These are phyloP conservation scores for Aporophyla lueneburgensis DNA, from an alignment of 2,888 invertebrate genomes.

Conservation along the genomic window DNA sequence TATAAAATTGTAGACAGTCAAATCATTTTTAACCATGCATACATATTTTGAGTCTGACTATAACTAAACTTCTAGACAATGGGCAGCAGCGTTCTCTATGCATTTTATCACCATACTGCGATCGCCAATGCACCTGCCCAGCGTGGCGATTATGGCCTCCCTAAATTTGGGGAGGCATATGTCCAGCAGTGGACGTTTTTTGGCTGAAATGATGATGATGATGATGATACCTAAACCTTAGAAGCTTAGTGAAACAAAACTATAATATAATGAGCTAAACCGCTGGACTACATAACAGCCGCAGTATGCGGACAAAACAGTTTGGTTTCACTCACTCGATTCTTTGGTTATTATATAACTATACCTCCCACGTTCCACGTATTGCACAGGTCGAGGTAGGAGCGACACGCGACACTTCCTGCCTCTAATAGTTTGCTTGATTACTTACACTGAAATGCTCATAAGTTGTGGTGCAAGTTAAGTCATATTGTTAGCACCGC, in stretches of 20 bases:
- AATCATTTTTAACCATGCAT: neutral
- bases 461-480: slow-evolving; percentile 14
- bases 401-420: slow-evolving; percentile 53
- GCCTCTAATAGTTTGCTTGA: slow-evolving; percentile 24
- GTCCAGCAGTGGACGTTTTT: too few species aligned
- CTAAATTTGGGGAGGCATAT: too few species aligned
- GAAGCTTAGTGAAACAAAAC: neutral
- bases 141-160: too few species aligned
- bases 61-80: too few species aligned
- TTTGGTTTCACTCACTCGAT: too few species aligned
- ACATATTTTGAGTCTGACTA: neutral
- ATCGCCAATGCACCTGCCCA: too few species aligned
- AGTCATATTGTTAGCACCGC: neutral
- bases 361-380: too few species aligned
- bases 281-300: neutral
- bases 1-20: neutral
- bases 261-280: neutral
- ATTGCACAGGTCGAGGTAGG: neutral
- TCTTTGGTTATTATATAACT: neutral
- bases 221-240: neutral
- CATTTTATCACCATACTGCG: too few species aligned
- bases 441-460: slow-evolving; percentile 29
- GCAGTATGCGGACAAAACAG: neutral
- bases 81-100: too few species aligned
- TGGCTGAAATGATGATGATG: too few species aligned